Evolutionary conservation across 2,888 invertebrate genomes (phyloP), one percentile per base, ranked within the genome.

Genomic region (Macrosiphum euphorbiae): DNA sequence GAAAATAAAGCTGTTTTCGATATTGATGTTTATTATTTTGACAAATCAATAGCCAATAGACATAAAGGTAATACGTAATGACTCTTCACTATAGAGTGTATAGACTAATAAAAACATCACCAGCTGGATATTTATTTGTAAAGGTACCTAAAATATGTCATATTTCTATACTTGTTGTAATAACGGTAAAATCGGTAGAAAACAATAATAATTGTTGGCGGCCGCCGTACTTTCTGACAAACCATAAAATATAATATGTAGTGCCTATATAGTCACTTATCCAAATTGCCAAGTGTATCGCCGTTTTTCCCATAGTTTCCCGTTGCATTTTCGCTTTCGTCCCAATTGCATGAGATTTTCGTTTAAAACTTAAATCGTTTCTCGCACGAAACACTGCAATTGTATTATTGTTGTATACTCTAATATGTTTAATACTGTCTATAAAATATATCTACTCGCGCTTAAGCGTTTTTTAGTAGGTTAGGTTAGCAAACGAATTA

Each of bases 361-460:
- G 52, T 88, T 88, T 92, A 67, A 88, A 78, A 50, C 87, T 52
- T 92, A 88, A 92, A 44, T 92, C 52, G 92, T 50, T 92, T 92
- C 35, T 52, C 78, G 47, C 92, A 92, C 67, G 61, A 78, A 91
- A 90, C 35, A 35, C 20, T 78, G 78, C 35, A 35, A 78, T 78
- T 41, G 67, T 78, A 44, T 85, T 10, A 44, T 61, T 55, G 11
- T 44, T 55, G 5, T 44, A 26, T 55, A 88, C 13, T 3, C 16
- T 16, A n/a, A 41, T 84, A 84, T 20, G 55, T 20, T 0, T 20
- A 55, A 58, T 58, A 8, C 26, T 10, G 58, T 58, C 2, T 26
- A 58, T 58, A 26, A 58, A 58, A 58, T 26, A 26, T 35, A 55
- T 3, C 20, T 89, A 44, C 41, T 47, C 3, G 16, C 10, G 8